Base-by-base conservation (phyloP, 2,888 invertebrate species). In the Epistrophella euchroma region DNA sequence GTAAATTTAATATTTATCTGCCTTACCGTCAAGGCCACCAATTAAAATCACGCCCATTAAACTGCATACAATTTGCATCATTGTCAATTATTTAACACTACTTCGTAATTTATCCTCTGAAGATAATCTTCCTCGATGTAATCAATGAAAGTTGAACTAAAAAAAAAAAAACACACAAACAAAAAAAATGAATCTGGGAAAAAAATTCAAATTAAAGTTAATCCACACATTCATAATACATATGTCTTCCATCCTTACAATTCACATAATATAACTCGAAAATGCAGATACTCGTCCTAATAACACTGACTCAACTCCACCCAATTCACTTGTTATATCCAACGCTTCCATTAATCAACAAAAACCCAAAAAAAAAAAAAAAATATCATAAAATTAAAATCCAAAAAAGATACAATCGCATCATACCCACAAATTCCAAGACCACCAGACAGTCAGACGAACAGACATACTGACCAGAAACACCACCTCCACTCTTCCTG, bases 381-480 rank as follows among this genome's bases (percentile, higher is more conserved):
- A 50, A 15, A 50, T 11, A 37, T 60, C 22, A 22, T 37, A 37
- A 73, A 45, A 32, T 62, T 28, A 37, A 37, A 68, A 68, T 52
- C 60, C 37, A 60, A 13, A 72, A 70, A 17, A 78, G 73, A 74
- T 70, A 56, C 56, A 79, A 78, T 79, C n/a, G n/a, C n/a, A n/a
- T n/a, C 83, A 56, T 70, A 74, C 7, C 35, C n/a, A 40, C 19
- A 72, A 80, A 80, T 75, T 79, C 75, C 80, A 72, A 47, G 72
- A 77, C 82, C 77, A 77, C 77, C 84, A 80, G 79, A 80, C 78
- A 60, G 28, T 73, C 68, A 78, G 83, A 79, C 83, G 74, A 40
- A 75, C 71, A 80, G 84, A 66, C 85, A 81, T 52, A 85, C 80
- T 85, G 81, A 80, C 85, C 85, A 76, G 66, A 70, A 70, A 60